These are phyloP conservation scores for Heliothis subflexa DNA, from an alignment of 1,140 invertebrate species.

Conservation along the genomic window DNA sequence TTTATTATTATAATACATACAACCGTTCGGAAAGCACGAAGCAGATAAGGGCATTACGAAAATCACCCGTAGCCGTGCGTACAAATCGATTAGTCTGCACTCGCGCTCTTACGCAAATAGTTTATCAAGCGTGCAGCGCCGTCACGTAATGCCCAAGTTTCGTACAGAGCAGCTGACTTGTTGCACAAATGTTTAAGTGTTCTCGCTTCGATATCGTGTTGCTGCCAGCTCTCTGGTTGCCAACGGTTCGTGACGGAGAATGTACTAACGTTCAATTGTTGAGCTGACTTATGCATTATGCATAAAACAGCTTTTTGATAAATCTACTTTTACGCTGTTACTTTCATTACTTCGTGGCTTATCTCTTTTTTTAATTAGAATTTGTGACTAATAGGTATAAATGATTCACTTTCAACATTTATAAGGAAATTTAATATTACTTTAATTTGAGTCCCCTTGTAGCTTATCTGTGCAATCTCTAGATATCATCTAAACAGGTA, in stretches of 20 bases:
- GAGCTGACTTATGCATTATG: slow-evolving; percentile 21
- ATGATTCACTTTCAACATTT: too few relatives aligned
- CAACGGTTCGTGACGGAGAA: slow-evolving; percentile 45
- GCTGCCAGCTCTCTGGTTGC: slow-evolving; percentile 38
- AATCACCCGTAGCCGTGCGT: slow-evolving; percentile 74
- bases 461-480: neutral
- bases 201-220: slow-evolving; percentile 54
- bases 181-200: slow-evolving; percentile 66
- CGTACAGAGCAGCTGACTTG: slow-evolving; percentile 63
- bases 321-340: slow-evolving; percentile 8
- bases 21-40: slow-evolving; percentile 60
- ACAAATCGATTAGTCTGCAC: slow-evolving; percentile 81
- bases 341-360: slow-evolving; percentile 28
- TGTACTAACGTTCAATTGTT: slow-evolving; percentile 11
- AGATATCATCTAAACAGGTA: neutral
- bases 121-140: slow-evolving; percentile 75
- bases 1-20: slow-evolving; percentile 57
- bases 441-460: too few relatives aligned
- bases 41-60: slow-evolving; percentile 78
- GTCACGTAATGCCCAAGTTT: slow-evolving; percentile 76
- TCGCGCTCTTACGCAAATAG: slow-evolving; percentile 76
- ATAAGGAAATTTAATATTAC: too few relatives aligned
- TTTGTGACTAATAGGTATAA: neutral
- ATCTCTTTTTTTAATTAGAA: slow-evolving; percentile 21
- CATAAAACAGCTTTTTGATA: slow-evolving; percentile 29